Evolutionary conservation across 1,140 invertebrate genomes (phyloP).

Genomic region (Elymnias hypermnestra): DNA sequence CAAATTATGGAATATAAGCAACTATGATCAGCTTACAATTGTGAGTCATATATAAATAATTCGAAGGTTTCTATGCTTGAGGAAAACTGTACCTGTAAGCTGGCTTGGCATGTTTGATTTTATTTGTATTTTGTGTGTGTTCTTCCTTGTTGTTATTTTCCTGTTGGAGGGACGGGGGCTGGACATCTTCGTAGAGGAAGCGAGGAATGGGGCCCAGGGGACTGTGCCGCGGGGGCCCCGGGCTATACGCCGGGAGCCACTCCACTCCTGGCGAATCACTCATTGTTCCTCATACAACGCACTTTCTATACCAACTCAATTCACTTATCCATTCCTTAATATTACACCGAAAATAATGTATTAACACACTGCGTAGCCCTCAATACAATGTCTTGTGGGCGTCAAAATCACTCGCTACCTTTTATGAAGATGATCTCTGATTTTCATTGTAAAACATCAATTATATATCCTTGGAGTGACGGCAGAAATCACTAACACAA

Average conservation of each 20-base stretch:
- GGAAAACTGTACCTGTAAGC: conserved; percentile 66
- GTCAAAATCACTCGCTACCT: conserved; percentile 56
- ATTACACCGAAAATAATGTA: conserved; percentile 3
- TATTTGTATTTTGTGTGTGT: conserved; percentile 60
- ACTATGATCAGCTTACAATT: no score
- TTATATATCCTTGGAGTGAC: conserved; percentile 67
- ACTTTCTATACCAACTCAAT: conserved; percentile 31
- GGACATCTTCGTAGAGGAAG: conserved; percentile 67
- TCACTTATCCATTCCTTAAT: conserved; percentile 24
- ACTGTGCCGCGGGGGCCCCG: conserved; percentile 65
- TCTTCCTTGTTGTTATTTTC: conserved; percentile 71
- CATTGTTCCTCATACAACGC: conserved; percentile 61
- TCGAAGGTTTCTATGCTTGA: conserved; percentile 27
- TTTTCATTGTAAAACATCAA: conserved; percentile 63
- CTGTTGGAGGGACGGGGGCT: conserved; percentile 55
- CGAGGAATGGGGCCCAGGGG: conserved; percentile 65
- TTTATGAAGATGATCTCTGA: conserved; percentile 60
- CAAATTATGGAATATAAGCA: no score
- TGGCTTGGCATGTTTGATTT: conserved; percentile 68
- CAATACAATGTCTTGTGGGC: conserved; percentile 41
- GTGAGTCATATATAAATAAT: conserved; percentile 30
- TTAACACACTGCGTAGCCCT: conserved; percentile 25
- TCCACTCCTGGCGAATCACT: conserved; percentile 68
- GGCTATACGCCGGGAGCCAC: conserved; percentile 70
- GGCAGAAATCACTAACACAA: conserved; percentile 34